These are phyloP conservation scores for Leptopilina drosophilae DNA, from an alignment of 2,888 invertebrate genomes.

Conservation along the genomic window DNA sequence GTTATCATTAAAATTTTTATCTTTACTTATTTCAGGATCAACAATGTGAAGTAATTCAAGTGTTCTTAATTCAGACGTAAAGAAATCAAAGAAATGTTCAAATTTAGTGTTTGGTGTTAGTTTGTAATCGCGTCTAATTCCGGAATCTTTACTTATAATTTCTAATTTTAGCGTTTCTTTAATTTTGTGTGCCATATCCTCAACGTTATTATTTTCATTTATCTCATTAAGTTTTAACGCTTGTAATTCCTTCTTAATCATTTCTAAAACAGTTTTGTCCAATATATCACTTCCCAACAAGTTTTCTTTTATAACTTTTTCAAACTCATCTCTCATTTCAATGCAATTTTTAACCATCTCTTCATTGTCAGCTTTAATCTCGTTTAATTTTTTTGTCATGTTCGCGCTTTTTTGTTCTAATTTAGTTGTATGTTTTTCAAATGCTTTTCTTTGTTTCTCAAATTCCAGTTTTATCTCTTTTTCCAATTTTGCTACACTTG, in stretches of 20 bases:
- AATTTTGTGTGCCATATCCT: constrained; percentile 25
- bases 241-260: constrained; percentile 26
- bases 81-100: constrained; percentile 45
- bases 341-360: too few relatives aligned
- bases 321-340: too few relatives aligned
- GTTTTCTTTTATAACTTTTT: too few relatives aligned
- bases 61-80: constrained; percentile 42
- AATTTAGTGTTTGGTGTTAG: constrained; percentile 38
- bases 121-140: constrained; percentile 43
- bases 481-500: too few relatives aligned
- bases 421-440: too few relatives aligned
- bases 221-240: background rate
- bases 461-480: too few relatives aligned
- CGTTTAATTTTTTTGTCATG: too few relatives aligned
- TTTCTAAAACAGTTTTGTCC: constrained; percentile 11
- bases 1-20: constrained; percentile 25
- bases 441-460: too few relatives aligned
- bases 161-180: constrained; percentile 42
- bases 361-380: too few relatives aligned
- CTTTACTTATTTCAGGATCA: constrained; percentile 21
- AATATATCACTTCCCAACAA: background rate
- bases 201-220: background rate
- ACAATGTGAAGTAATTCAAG: constrained; percentile 37
- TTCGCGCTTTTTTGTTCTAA: too few relatives aligned
- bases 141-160: constrained; percentile 35